Conservation (phyloP, 53 echinoderm and acorn worm genomes). For the Luidia sarsii region DNA sequence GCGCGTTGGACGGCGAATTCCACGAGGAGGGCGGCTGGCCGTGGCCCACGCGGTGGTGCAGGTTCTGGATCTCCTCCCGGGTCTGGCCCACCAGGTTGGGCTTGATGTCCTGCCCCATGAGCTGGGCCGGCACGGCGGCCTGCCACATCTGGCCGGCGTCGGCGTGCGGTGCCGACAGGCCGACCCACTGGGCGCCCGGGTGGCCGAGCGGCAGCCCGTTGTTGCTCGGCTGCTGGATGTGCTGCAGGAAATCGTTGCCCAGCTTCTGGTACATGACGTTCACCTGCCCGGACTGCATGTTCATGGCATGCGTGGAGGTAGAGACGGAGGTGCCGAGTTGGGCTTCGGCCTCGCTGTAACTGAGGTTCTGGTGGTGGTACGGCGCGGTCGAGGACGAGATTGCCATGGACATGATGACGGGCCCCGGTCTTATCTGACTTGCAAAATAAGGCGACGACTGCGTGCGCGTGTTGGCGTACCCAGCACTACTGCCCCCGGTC, state of each 20-base stretch:
- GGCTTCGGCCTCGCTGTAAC: slow-evolving; percentile 53
- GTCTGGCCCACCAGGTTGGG: slow-evolving; percentile 83
- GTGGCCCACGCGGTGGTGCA: slow-evolving; percentile 77
- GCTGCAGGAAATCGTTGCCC: slow-evolving; percentile 92
- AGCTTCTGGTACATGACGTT: slow-evolving; percentile 98
- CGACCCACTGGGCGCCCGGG: slow-evolving; percentile 97
- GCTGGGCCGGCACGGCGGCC: slow-evolving; percentile 79
- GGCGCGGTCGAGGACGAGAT: slow-evolving; percentile 17
- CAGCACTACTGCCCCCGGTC: neutral
- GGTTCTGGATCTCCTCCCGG: slow-evolving; percentile 84
- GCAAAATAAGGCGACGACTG: slow-evolving; percentile 64
- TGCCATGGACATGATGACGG: slow-evolving; percentile 52
- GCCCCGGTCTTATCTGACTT: slow-evolving; percentile 79
- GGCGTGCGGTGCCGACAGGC: slow-evolving; percentile 81
- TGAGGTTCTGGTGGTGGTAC: slow-evolving; percentile 40
- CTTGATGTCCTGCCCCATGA: slow-evolving; percentile 93
- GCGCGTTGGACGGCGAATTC: slow-evolving; percentile 80
- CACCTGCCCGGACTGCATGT: slow-evolving; percentile 78
- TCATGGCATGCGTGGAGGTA: slow-evolving; percentile 26
- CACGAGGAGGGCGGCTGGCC: slow-evolving; percentile 73
- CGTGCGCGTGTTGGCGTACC: slow-evolving; percentile 23
- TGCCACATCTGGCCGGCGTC: slow-evolving; percentile 73
- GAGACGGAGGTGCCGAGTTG: slow-evolving; percentile 34
- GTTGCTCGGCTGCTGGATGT: slow-evolving; percentile 79
- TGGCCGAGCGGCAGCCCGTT: slow-evolving; percentile 89